Conservation (phyloP, 2,888 invertebrate species). For the Calameuta pallipes region DNA sequence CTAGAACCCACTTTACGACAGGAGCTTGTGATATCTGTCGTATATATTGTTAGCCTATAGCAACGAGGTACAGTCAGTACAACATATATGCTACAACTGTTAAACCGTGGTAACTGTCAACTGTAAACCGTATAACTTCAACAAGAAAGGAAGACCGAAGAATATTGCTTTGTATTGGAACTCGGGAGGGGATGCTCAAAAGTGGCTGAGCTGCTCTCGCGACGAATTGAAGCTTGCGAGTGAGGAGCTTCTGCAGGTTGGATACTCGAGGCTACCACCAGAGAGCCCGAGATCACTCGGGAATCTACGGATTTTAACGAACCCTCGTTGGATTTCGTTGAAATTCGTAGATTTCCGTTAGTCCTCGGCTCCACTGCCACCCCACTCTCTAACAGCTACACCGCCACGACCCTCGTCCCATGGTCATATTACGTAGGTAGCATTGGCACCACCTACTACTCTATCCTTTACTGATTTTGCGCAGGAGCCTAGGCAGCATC, state of each 20-base stretch:
- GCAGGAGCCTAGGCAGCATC: background rate
- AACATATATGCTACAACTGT: background rate
- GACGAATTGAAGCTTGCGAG: slow-evolving; percentile 1
- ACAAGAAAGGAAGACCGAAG: background rate
- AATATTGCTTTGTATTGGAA: background rate
- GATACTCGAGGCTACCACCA: background rate
- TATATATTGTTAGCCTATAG: background rate
- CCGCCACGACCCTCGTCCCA: background rate
- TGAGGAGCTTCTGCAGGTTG: background rate
- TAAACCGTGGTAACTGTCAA: background rate
- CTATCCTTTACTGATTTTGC: background rate
- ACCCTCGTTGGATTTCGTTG: background rate
- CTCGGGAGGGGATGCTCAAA: background rate
- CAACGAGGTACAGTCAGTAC: background rate
- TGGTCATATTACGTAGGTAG: background rate
- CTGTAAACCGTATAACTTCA: background rate
- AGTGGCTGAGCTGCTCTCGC: background rate
- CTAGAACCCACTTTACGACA: background rate
- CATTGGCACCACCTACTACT: background rate
- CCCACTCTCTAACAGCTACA: background rate
- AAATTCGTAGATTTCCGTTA: background rate
- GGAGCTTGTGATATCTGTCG: background rate
- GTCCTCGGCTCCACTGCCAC: background rate
- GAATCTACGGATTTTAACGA: background rate
- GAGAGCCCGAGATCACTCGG: background rate